These are phyloP conservation scores for Andrena praecox DNA, from an alignment of 2,888 invertebrate species.

Conservation along the genomic window DNA sequence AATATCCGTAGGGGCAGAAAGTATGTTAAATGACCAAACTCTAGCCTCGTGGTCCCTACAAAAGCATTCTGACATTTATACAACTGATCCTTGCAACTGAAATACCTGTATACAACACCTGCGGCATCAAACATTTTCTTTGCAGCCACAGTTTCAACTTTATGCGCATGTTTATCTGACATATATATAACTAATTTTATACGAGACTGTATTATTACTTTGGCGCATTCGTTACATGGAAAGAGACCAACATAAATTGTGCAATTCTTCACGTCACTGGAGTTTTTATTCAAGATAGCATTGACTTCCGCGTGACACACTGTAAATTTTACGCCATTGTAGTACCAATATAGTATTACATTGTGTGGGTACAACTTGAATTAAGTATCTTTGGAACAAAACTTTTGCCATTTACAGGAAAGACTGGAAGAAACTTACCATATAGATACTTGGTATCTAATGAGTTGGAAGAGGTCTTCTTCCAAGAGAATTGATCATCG, in stretches of 20 bases:
- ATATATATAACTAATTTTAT: conserved; percentile 92
- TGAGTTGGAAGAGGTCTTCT: conserved; percentile 87
- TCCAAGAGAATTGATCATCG: conserved; percentile 97
- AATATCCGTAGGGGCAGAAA: too few species aligned
- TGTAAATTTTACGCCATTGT: conserved; percentile 78
- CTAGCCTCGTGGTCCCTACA: neutral
- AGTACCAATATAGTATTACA: neutral
- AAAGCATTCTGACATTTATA: conserved; percentile 20
- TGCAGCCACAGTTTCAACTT: conserved; percentile 90
- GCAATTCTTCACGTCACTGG: conserved; percentile 91
- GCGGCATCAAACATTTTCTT: conserved; percentile 93
- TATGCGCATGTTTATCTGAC: conserved; percentile 92
- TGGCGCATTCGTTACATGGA: conserved; percentile 99
- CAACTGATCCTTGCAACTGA: conserved; percentile 11
- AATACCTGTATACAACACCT: conserved; percentile 89
- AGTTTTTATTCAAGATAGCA: conserved; percentile 96
- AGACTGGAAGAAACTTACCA: conserved; percentile 86
- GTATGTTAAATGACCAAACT: too few species aligned
- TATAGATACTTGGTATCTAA: conserved; percentile 94
- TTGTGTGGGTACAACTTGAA: neutral
- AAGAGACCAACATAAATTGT: conserved; percentile 95
- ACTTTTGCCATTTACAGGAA: neutral
- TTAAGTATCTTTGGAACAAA: neutral
- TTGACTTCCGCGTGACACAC: conserved; percentile 99
- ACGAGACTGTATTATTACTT: conserved; percentile 97